phyloP scores from a whole-genome alignment of 2,113 vertebrate genomes.

The Leucoraja erinaceus region DNA sequence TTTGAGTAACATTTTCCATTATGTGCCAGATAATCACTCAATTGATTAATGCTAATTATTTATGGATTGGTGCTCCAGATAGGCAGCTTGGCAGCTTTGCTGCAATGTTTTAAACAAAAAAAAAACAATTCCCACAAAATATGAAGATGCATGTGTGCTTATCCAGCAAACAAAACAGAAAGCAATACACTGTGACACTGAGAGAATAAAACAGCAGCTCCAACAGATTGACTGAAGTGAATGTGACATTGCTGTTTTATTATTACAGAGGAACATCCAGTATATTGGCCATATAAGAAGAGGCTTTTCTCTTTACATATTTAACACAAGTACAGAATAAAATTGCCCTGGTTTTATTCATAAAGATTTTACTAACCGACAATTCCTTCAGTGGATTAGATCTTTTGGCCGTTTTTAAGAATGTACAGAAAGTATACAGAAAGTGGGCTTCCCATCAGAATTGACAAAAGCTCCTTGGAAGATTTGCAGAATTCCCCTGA shows the following conservation, averaged over 20 bases:
- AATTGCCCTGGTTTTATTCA: constrained; percentile 78
- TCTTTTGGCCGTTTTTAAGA: constrained; percentile 78
- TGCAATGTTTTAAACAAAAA: neutral
- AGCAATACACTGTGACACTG: constrained; percentile 56
- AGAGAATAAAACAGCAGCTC: constrained; percentile 61
- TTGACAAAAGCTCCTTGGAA: constrained; percentile 71
- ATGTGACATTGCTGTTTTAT: constrained; percentile 67
- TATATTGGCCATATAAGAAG: constrained; percentile 64
- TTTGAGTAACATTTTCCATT: neutral
- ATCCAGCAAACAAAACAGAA: constrained; percentile 57
- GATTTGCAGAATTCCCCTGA: constrained; percentile 65
- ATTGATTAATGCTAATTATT: constrained; percentile 30
- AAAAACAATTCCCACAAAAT: neutral
- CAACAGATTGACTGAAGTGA: constrained; percentile 60
- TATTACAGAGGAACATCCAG: constrained; percentile 62
- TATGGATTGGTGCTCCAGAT: neutral
- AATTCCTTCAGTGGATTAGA: constrained; percentile 72
- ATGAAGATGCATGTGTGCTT: constrained; percentile 45
- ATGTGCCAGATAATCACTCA: neutral
- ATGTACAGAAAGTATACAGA: constrained; percentile 72
- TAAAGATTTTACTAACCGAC: constrained; percentile 72
- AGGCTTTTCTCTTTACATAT: constrained; percentile 74
- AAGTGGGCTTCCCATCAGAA: constrained; percentile 76
- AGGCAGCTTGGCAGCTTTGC: neutral
- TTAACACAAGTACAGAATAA: constrained; percentile 73